Base-by-base conservation (phyloP, 2,113 vertebrate genomes). In the Puffinus mauretanicus region DNA sequence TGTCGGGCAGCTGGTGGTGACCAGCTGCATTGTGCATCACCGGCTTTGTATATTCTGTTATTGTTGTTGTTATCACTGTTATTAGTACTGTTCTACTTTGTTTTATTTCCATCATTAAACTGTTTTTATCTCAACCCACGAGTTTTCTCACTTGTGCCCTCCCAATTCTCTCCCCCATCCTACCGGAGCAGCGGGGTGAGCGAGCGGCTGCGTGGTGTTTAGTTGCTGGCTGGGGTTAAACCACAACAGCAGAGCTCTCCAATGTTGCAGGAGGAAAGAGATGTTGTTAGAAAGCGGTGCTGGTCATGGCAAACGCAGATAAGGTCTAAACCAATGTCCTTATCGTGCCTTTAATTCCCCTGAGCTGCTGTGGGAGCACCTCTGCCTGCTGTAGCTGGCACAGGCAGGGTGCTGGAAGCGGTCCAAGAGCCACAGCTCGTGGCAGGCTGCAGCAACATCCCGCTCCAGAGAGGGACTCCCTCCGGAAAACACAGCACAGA, bases 231-330 rank as follows among this genome's bases (percentile, higher is more conserved):
- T 13, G 40, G 40, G 40, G 40, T 40, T 40, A 40, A 40, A 40
- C 40, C 40, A 40, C 40, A 11, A 40, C 40, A 40, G 75, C 75
- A 87, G 82, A 66, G 46, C 51, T 70, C 55, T 49, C 69, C 2
- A 2, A 2, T 3, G 7, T 5, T 20, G 70, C 61, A 70, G 19
- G 24, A 73, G 65, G 79, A 57, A 71, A 75, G 30, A 36, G 2
- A 8, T 25, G 34, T 17, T 77, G 40, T 18, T 36, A 27, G 4
- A 14, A 60, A 54, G 57, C 8, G 0, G 3, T 0, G 11, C 21
- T 24, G 52, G n/a, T 36, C 60, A 6, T 40, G 0, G 0, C 1
- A 0, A 54, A 27, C 55, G 20, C 69, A 1, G 1, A 4, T 11
- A 29, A 25, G 40, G 11, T 44, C 51, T 52, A 8, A 71, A 32